phyloP scores from a whole-genome alignment of 2,797 vertebrate species.

The Melanotaenia maccullochi region DNA sequence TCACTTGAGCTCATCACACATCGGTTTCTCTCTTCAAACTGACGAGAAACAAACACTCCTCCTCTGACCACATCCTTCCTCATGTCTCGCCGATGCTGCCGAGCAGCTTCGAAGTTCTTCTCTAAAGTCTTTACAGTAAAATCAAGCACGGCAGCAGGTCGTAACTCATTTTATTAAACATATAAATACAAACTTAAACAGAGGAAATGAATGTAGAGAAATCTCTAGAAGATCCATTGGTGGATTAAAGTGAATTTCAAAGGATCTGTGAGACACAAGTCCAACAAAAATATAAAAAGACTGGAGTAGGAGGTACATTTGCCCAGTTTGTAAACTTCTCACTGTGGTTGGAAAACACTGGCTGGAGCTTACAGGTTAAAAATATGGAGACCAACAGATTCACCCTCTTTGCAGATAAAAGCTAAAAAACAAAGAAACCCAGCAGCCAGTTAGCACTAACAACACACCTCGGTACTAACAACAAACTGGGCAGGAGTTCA shows the following conservation, averaged over 20 bases:
- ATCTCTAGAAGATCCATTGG: constrained; percentile 51
- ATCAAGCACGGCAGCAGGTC: constrained; percentile 44
- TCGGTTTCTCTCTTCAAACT: too few relatives aligned
- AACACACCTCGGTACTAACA: neutral
- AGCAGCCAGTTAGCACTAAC: neutral
- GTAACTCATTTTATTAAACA: constrained; percentile 78
- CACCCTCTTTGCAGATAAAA: neutral
- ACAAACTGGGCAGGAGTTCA: neutral
- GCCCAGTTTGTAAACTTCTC: constrained; percentile 7
- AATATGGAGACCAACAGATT: too few relatives aligned
- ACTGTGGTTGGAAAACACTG: neutral
- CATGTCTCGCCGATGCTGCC: too few relatives aligned
- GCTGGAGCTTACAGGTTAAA: neutral
- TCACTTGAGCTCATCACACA: too few relatives aligned
- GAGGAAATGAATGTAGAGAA: constrained; percentile 60
- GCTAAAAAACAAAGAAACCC: neutral
- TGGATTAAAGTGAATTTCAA: constrained; percentile 23
- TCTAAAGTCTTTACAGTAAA: neutral
- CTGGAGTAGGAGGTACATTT: neutral
- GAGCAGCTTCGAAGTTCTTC: neutral
- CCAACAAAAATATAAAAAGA: neutral
- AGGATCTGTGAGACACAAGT: constrained; percentile 9
- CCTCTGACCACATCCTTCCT: neutral
- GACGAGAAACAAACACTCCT: too few relatives aligned
- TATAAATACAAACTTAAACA: constrained; percentile 81